Base-by-base conservation (phyloP, 2,113 vertebrate species). In the Lycaon pictus region DNA sequence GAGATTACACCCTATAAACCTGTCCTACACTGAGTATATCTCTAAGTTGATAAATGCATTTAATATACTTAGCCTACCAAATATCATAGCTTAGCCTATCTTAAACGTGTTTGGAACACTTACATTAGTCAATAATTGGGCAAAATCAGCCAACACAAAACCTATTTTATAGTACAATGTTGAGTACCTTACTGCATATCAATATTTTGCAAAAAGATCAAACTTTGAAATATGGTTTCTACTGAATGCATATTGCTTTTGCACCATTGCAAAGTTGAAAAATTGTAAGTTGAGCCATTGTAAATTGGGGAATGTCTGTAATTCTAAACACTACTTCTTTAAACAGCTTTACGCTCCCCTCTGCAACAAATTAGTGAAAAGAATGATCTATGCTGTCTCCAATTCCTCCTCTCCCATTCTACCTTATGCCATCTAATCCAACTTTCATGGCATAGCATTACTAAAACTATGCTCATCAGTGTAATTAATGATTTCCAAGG, bases 351-450 rank as follows among this genome's bases (percentile, higher is more conserved):
- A 63, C 29, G 67, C 19, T 48, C 4, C 9, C 1, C 9, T 90
- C 71, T 43, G 16, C 23, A 71, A 11, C 2, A 69, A 85, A 72
- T 5, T 58, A 12, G n/a, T 74, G n/a, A 51, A 84, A 65, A 74
- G 5, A n/a, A 19, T 65, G 11, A 2, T 32, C 32, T 60, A 0
- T 8, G 6, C 11, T 63, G 1, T 58, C 8, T 87, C 4, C 3
- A 94, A 4, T 84, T 76, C 48, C 19, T 58, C 3, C 69, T 25
- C 9, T 65, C n/a, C 7, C 23, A 1, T 58, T 20, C 12, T 56
- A 25, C 51, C 0, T 83, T 23, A 90, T 85, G 65, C 5, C 7
- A 74, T 80, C 25, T 67, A 17, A 56, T 89, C 10, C 69, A 90
- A 62, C 8, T 43, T 86, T 87, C 20, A 55, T 71, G 62, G 56